These are phyloP conservation scores for Lysandra bellargus DNA, from an alignment of 2,888 invertebrate species.

Conservation along the genomic window DNA sequence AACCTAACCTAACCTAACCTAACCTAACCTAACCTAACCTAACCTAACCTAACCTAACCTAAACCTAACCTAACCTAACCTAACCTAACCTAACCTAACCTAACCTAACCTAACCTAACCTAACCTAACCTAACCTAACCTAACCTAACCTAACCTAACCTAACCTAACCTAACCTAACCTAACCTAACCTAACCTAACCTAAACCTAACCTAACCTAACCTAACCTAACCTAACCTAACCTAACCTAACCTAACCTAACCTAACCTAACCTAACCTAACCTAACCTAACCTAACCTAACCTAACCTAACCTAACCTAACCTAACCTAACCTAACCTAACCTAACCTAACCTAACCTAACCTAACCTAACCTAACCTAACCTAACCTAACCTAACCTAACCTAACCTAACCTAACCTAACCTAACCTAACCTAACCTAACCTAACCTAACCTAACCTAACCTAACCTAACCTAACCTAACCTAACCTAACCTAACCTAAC, in stretches of 20 bases:
- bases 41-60: too few species aligned
- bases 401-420: too few species aligned
- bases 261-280: slow-evolving; percentile 37
- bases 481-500: slow-evolving; percentile 33
- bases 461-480: slow-evolving; percentile 12
- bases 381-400: slow-evolving; percentile 12
- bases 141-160: slow-evolving; percentile 38
- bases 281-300: slow-evolving; percentile 35
- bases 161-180: slow-evolving; percentile 38
- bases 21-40: slow-evolving; percentile 28
- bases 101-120: too few species aligned
- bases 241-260: slow-evolving; percentile 37
- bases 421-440: slow-evolving; percentile 14
- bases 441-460: slow-evolving; percentile 20
- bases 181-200: slow-evolving; percentile 31
- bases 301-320: too few species aligned
- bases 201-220: slow-evolving; percentile 34
- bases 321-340: slow-evolving; percentile 35
- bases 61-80: neutral
- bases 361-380: slow-evolving; percentile 13
- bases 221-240: slow-evolving; percentile 38
- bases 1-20: slow-evolving; percentile 37
- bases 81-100: neutral
- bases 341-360: neutral
- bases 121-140: slow-evolving; percentile 37